Base-by-base conservation (phyloP, 2,113 vertebrate genomes). In the Sterrhoptilus dennistouni region DNA sequence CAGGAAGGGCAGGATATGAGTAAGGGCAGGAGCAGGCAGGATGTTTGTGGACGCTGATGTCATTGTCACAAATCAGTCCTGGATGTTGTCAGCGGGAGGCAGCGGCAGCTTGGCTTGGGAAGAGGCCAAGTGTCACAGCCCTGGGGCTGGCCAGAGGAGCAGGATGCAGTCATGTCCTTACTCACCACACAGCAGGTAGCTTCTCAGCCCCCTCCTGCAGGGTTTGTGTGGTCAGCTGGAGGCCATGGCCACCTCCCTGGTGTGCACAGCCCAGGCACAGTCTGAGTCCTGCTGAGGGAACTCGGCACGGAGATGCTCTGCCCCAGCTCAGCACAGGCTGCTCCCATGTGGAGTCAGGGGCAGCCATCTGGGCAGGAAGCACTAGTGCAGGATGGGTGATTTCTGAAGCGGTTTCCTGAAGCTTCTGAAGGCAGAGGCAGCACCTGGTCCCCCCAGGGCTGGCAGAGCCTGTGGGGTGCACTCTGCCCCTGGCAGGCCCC, bases 261-360 rank as follows among this genome's bases (percentile, higher is more conserved):
- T 52, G 74, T 15, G 47, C 40, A 15, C 0, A 1, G 57, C 74
- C 27, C 0, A 0, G 17, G 14, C 28, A 57, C 45, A 11, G 36
- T 6, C 9, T 52, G 18, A 36, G 66, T 21, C 33, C 66, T 69
- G 36, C 45, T 28, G 64, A 16, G 1, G 4, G 10, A 65, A 14
- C 38, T 59, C 14, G 5, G 57, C 44, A 6, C 3, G 5, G 70
- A 88, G 44, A 44, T 1, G 4, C 35, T 66, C 20, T 40, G 7
- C 28, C 9, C 18, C 35, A 10, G 42, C 72, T 64, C 80, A 9
- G 70, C 3, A 0, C 8, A 7, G 42, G 71, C 36, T 15, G 50
- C 31, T 87, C 49, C 74, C 38, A 1, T 0, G 0, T 12, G 21
- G 22, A 11, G 16, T 49, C 40, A 29, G 0, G 0, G 36, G 3